Conservation (phyloP, 2,797 vertebrate species). For the Aselliscus stoliczkanus region DNA sequence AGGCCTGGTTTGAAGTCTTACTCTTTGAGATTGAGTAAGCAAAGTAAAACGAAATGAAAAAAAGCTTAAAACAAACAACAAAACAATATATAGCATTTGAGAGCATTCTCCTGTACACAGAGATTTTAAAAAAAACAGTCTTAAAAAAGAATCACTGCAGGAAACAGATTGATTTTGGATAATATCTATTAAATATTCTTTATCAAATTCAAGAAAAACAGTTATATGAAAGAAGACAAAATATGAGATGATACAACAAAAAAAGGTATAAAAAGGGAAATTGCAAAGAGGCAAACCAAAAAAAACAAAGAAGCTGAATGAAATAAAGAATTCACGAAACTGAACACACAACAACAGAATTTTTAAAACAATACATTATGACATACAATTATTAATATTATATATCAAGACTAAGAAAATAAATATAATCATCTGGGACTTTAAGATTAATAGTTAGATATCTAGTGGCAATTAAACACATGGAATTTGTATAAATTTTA, state of each 20-base stretch:
- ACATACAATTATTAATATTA: background rate
- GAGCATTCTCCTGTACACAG: too few relatives aligned
- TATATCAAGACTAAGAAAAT: background rate
- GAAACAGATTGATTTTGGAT: background rate
- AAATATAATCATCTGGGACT: background rate
- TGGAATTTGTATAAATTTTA: background rate
- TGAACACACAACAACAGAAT: background rate
- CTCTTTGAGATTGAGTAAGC: background rate
- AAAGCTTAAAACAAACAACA: too few relatives aligned
- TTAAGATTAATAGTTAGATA: background rate
- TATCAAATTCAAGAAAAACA: background rate
- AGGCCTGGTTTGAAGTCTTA: background rate
- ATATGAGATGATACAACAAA: background rate
- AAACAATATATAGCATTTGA: too few relatives aligned
- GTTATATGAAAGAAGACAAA: background rate
- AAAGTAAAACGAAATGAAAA: too few relatives aligned
- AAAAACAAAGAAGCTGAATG: background rate
- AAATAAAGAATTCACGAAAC: background rate
- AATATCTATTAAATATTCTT: background rate
- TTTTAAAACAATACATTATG: background rate
- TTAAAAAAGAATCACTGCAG: background rate
- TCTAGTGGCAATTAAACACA: background rate
- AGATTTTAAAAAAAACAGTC: too few relatives aligned
- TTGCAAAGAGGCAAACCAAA: background rate
- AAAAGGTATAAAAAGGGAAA: background rate